Conservation (phyloP, 2,888 invertebrate species). For the Leptogaster cylindrica region DNA sequence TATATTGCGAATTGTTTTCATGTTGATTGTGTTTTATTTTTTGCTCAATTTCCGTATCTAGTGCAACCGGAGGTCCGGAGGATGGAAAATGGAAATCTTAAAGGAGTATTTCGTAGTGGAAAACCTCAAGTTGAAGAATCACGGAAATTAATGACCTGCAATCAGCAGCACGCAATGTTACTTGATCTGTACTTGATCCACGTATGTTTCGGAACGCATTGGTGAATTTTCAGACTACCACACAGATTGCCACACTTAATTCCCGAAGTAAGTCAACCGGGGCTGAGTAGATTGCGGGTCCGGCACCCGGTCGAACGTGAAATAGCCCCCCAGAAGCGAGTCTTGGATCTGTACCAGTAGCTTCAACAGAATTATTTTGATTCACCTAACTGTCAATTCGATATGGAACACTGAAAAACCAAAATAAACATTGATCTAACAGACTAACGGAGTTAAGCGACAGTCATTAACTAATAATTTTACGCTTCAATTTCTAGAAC, state of each 20-base stretch:
- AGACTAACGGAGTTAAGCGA: not conserved
- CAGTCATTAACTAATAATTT: not conserved
- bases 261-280: constrained; percentile 15
- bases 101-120: too few species aligned
- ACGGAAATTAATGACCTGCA: constrained; percentile 32
- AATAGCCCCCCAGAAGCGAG: constrained; percentile 21
- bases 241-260: constrained; percentile 7
- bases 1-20: too few species aligned
- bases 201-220: not conserved
- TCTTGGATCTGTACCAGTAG: constrained; percentile 24
- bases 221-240: not conserved
- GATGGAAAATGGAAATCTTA: too few species aligned
- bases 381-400: too few species aligned
- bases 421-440: too few species aligned
- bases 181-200: constrained; percentile 1
- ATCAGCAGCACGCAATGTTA: constrained; percentile 31
- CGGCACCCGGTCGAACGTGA: constrained; percentile 21
- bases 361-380: too few species aligned
- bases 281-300: constrained; percentile 10
- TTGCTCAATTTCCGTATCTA: too few species aligned
- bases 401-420: too few species aligned
- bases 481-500: too few species aligned
- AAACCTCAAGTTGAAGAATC: not conserved
- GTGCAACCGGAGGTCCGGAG: too few species aligned
- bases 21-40: too few species aligned